Conservation (phyloP, 2,113 vertebrate species). For the Kryptolebias marmoratus region DNA sequence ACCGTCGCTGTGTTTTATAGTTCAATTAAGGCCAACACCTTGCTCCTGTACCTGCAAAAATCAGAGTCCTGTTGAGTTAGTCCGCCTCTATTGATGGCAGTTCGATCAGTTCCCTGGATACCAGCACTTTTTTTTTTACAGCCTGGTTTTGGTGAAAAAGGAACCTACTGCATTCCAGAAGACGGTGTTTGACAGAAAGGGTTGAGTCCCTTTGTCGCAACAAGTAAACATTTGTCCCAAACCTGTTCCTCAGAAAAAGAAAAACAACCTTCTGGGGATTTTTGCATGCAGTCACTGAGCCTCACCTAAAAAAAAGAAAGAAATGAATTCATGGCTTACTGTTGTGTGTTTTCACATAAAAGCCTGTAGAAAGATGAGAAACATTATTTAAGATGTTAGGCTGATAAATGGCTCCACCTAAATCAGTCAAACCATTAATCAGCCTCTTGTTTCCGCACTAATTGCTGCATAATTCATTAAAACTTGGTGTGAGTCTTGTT, state of each 20-base stretch:
- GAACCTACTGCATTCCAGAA: slow-evolving; percentile 65
- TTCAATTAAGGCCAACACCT: slow-evolving; percentile 10
- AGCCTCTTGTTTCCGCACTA: not conserved
- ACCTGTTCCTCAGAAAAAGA: slow-evolving; percentile 61
- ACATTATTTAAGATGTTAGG: not conserved
- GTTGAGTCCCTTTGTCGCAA: slow-evolving; percentile 74
- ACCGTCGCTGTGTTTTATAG: not conserved
- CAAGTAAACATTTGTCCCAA: slow-evolving; percentile 78
- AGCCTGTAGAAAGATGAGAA: too few relatives aligned
- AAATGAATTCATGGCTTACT: not conserved
- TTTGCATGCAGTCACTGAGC: not conserved
- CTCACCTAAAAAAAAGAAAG: not conserved
- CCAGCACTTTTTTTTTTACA: slow-evolving; percentile 17
- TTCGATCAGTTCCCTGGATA: slow-evolving; percentile 2
- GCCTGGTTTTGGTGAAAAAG: slow-evolving; percentile 12
- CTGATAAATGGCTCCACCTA: not conserved
- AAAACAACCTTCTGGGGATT: slow-evolving; percentile 4
- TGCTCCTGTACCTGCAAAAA: slow-evolving; percentile 3
- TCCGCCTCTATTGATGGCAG: slow-evolving; percentile 9
- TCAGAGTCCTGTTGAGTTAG: slow-evolving; percentile 12
- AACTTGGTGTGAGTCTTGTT: not conserved
- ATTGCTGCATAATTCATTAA: not conserved
- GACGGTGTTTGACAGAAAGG: slow-evolving; percentile 49
- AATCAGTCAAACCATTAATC: not conserved
- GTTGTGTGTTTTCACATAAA: not conserved